Conservation (phyloP, 2,888 invertebrate species). For the Andrena minutula region DNA sequence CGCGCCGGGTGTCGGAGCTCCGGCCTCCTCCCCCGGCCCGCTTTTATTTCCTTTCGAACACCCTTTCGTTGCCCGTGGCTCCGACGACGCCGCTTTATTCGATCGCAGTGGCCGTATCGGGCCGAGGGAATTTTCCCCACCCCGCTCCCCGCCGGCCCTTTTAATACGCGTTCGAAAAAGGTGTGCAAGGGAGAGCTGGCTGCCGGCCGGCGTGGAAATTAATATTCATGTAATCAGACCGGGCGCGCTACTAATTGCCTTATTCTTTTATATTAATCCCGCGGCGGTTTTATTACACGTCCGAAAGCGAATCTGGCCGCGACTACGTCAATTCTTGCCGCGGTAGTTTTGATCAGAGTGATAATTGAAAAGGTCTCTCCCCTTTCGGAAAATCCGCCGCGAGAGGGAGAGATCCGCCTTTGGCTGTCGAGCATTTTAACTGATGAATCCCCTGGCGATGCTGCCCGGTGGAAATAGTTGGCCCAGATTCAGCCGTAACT, state of each 20-base stretch:
- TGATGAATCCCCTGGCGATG: conserved; percentile 70
- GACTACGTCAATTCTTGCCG: conserved; percentile 27
- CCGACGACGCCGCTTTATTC: conserved; percentile 11
- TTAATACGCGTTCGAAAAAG: conserved; percentile 13
- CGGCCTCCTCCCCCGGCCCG: not conserved
- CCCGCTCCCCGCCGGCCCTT: not conserved
- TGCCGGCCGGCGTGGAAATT: conserved; percentile 36
- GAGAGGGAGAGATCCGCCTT: conserved; percentile 41
- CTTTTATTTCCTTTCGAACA: conserved; percentile 18
- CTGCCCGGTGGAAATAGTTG: conserved; percentile 71
- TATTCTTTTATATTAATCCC: conserved; percentile 61
- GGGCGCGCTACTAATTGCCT: conserved; percentile 56
- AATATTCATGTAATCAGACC: conserved; percentile 67
- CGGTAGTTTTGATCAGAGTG: conserved; percentile 58
- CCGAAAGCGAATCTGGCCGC: conserved; percentile 32
- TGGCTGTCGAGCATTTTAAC: conserved; percentile 65
- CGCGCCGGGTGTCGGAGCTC: not conserved
- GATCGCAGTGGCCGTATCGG: conserved; percentile 28
- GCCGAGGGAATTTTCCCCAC: not conserved
- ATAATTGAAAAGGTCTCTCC: conserved; percentile 67
- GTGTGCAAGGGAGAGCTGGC: not conserved
- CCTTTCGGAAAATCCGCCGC: conserved; percentile 49
- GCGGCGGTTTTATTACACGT: conserved; percentile 32
- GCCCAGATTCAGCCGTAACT: conserved; percentile 70
- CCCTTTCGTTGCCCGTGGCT: not conserved